Percentiles rank a stretch among this genome's conserved stretches.
phyloP scores from a whole-genome alignment of 2,797 vertebrate genomes.

The Numenius phaeopus region DNA sequence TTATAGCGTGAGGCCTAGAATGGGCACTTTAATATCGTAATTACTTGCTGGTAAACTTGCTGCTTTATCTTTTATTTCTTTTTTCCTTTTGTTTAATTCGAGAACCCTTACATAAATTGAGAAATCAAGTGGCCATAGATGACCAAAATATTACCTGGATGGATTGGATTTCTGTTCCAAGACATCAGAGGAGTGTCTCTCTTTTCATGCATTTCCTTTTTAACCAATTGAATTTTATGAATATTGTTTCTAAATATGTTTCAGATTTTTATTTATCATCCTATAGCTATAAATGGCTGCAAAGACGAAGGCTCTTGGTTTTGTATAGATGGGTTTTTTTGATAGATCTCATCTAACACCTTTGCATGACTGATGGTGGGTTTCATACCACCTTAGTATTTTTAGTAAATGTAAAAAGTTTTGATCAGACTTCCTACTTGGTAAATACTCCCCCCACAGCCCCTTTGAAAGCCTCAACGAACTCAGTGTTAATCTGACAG shows the following conservation, averaged over 20 bases:
- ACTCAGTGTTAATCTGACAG: neutral
- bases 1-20: neutral
- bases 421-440: neutral
- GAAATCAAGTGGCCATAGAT: neutral
- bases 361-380: neutral
- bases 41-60: neutral
- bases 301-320: neutral
- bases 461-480: neutral
- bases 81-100: neutral
- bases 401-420: neutral
- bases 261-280: conserved; percentile 37
- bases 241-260: conserved; percentile 12
- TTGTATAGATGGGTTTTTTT: neutral
- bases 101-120: neutral
- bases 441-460: neutral
- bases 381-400: neutral
- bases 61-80: neutral
- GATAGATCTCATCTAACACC: neutral
- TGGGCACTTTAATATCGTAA: conserved; percentile 25
- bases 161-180: neutral
- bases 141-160: neutral
- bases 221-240: neutral
- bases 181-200: neutral
- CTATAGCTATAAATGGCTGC: neutral
- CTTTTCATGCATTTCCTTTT: neutral